Evolutionary conservation across 2,113 vertebrate species (phyloP).

Genomic region (Dromiciops gliroides): DNA sequence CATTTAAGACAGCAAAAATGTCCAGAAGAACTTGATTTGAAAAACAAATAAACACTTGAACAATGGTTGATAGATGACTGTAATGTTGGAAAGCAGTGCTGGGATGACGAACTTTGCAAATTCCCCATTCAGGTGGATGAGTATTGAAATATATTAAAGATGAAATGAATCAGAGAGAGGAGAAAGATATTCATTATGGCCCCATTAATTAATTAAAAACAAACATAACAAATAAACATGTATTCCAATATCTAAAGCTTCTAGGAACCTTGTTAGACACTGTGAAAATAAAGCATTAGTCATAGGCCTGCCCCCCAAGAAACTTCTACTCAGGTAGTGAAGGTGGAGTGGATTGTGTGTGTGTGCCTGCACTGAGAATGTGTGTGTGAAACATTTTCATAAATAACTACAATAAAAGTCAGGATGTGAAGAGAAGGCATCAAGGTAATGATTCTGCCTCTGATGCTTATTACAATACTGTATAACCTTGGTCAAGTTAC

Average conservation of each 20-base stretch:
- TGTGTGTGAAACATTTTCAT: not conserved
- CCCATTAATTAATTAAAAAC: not conserved
- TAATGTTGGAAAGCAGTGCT: not conserved
- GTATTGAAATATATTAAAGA: not conserved
- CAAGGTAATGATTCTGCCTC: not conserved
- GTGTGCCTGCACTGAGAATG: no score
- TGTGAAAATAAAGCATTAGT: not conserved
- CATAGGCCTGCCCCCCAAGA: not conserved
- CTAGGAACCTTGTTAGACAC: not conserved
- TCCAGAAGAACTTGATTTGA: not conserved
- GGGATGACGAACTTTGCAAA: not conserved
- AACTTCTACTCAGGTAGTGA: not conserved
- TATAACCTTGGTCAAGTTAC: not conserved
- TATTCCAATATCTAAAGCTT: not conserved
- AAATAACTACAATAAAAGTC: not conserved
- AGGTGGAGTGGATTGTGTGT: not conserved
- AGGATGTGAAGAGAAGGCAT: not conserved
- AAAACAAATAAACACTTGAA: not conserved
- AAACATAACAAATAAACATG: no score
- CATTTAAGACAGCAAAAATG: conserved; percentile 22
- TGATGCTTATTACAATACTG: not conserved
- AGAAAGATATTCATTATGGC: not conserved
- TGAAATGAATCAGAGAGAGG: not conserved
- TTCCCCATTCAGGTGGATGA: not conserved
- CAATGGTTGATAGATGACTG: not conserved